phyloP scores from a whole-genome alignment of 2,888 invertebrate genomes.

The Drymonia ruficornis region DNA sequence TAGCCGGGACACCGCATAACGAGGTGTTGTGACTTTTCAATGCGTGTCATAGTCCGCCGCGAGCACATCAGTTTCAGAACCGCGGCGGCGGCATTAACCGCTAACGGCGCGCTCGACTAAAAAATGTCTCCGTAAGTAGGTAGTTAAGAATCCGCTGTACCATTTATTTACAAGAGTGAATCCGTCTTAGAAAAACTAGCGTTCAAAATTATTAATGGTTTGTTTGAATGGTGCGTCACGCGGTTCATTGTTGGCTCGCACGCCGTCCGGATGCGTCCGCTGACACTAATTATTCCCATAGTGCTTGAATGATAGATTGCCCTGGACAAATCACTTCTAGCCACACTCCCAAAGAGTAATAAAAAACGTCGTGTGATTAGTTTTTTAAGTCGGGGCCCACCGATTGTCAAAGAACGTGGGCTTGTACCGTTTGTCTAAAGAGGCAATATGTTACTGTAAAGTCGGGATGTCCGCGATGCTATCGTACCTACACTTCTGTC shows the following conservation, averaged over 20 bases:
- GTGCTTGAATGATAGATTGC: slow-evolving; percentile 83
- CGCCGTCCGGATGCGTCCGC: slow-evolving; percentile 78
- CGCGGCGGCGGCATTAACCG: slow-evolving; percentile 53
- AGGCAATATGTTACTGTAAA: slow-evolving; percentile 68
- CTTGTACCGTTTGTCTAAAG: slow-evolving; percentile 63
- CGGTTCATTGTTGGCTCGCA: slow-evolving; percentile 77
- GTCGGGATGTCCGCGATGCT: slow-evolving; percentile 56
- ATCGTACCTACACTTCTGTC: slow-evolving; percentile 63
- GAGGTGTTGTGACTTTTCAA: slow-evolving; percentile 26
- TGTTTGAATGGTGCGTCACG: slow-evolving; percentile 82
- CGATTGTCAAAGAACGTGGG: slow-evolving; percentile 70
- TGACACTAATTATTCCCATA: slow-evolving; percentile 85
- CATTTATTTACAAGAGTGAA: slow-evolving; percentile 82
- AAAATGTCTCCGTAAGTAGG: slow-evolving; percentile 81
- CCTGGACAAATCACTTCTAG: slow-evolving; percentile 82
- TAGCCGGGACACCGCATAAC: slow-evolving; percentile 21
- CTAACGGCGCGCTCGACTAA: slow-evolving; percentile 65
- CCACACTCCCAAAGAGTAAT: slow-evolving; percentile 67
- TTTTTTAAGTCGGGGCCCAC: slow-evolving; percentile 65
- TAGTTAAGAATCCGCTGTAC: slow-evolving; percentile 79
- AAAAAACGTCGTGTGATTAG: slow-evolving; percentile 76
- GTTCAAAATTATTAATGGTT: slow-evolving; percentile 83
- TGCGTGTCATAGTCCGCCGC: slow-evolving; percentile 15
- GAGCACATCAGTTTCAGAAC: slow-evolving; percentile 31
- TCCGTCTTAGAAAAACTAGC: slow-evolving; percentile 80